phyloP scores from a whole-genome alignment of 2,797 vertebrate species.

The Chelidonichthys spinosus region DNA sequence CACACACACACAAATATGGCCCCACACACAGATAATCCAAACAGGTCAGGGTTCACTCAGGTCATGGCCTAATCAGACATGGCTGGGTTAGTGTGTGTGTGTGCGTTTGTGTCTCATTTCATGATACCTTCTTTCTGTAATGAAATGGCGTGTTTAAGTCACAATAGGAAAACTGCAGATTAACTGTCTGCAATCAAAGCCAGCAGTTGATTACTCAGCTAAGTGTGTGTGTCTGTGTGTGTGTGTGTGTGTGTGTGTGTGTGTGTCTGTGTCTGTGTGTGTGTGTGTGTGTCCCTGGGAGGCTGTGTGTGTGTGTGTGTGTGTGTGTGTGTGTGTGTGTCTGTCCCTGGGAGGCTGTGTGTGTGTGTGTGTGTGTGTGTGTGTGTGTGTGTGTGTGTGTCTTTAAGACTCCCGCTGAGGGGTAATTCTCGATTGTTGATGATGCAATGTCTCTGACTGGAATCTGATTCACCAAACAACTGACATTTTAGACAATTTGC shows the following conservation, averaged over 20 bases:
- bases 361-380: slow-evolving; percentile 9
- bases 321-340: slow-evolving; percentile 20
- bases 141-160: slow-evolving; percentile 30
- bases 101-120: slow-evolving; percentile 39
- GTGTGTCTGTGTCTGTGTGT: too few relatives aligned
- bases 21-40: slow-evolving; percentile 59
- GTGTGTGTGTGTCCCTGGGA: too few relatives aligned
- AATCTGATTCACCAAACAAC: slow-evolving; percentile 47
- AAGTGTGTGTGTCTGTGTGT: slow-evolving; percentile 14
- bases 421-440: slow-evolving; percentile 17
- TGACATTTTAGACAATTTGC: slow-evolving; percentile 14
- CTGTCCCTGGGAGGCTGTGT: slow-evolving; percentile 8
- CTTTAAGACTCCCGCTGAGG: slow-evolving; percentile 47
- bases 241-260: background rate
- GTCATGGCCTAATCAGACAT: slow-evolving; percentile 64
- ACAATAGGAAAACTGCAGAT: slow-evolving; percentile 58
- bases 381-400: slow-evolving; percentile 22
- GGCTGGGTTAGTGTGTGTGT: slow-evolving; percentile 15
- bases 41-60: slow-evolving; percentile 50
- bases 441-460: slow-evolving; percentile 33
- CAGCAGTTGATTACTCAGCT: slow-evolving; percentile 56
- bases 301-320: slow-evolving; percentile 4
- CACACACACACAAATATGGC: slow-evolving; percentile 45
- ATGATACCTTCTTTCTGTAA: slow-evolving; percentile 32
- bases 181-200: slow-evolving; percentile 47